Evolutionary conservation across 1,140 invertebrate species (phyloP).

Genomic region (Trialeurodes vaporariorum): DNA sequence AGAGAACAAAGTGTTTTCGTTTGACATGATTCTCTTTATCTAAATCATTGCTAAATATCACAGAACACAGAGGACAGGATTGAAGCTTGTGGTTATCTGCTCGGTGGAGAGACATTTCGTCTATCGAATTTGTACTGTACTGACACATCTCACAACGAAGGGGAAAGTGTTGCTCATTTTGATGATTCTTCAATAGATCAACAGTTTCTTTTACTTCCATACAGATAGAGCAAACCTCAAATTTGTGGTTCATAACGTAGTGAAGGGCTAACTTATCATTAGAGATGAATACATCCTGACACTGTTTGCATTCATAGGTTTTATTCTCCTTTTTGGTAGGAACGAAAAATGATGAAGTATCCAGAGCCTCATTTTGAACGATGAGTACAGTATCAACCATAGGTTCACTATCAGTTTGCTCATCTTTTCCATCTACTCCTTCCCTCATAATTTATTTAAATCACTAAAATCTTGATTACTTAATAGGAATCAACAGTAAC

Average conservation of each 20-base stretch:
- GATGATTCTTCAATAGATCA: conserved; percentile 16
- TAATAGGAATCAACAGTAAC: background rate
- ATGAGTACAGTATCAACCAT: background rate
- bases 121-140: background rate
- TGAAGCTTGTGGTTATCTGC: conserved; percentile 15
- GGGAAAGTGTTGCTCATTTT: conserved; percentile 6
- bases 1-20: background rate
- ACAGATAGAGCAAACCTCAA: conserved; percentile 13
- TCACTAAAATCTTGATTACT: background rate
- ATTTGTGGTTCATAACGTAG: conserved; percentile 19
- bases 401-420: background rate
- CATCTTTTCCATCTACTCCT: background rate
- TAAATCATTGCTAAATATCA: conserved; percentile 11
- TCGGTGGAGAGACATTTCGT: background rate
- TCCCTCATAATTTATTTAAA: background rate
- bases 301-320: conserved; percentile 14
- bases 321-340: background rate
- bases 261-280: conserved; percentile 21
- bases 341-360: background rate
- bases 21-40: background rate
- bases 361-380: background rate
- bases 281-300: conserved; percentile 19
- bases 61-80: conserved; percentile 18
- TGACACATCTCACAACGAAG: conserved; percentile 19
- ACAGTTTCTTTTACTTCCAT: conserved; percentile 17